phyloP scores from a whole-genome alignment of 1,140 invertebrate species.

The Ruditapes philippinarum region DNA sequence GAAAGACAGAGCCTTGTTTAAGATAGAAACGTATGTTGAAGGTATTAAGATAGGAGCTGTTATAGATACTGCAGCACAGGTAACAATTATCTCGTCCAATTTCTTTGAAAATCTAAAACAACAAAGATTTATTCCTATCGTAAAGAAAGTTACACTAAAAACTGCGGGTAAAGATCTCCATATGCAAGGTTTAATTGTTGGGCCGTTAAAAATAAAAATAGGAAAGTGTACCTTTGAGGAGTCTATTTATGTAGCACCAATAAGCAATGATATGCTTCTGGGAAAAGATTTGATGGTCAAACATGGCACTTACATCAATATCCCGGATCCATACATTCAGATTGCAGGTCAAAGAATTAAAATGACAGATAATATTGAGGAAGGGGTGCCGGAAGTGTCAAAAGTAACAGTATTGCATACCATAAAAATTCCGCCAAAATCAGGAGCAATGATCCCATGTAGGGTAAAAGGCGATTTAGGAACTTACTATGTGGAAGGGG shows the following conservation, averaged over 20 bases:
- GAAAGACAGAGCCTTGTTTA: background rate
- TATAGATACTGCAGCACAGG: conserved; percentile 17
- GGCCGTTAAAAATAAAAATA: background rate
- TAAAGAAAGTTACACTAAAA: background rate
- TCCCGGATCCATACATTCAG: too few relatives aligned
- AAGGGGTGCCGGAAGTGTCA: background rate
- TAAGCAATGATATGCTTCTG: conserved; percentile 40
- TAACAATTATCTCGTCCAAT: background rate
- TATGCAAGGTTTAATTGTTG: background rate
- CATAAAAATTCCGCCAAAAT: background rate
- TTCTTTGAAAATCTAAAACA: background rate
- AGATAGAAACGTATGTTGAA: background rate
- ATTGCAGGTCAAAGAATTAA: background rate
- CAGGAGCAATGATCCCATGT: background rate
- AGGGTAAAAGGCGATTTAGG: too few relatives aligned
- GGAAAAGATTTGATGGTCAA: background rate
- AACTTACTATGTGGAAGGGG: too few relatives aligned
- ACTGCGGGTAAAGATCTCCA: background rate
- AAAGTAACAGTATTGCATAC: background rate
- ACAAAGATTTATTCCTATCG: background rate
- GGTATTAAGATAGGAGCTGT: background rate
- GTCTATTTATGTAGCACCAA: conserved; percentile 46
- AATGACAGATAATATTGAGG: background rate
- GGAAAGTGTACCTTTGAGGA: background rate
- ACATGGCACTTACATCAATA: background rate